A percentile compares a stretch with the other conserved stretches of the same genome.
Evolutionary conservation across 2,113 vertebrate species (phyloP).

Genomic region (Papio anubis): DNA sequence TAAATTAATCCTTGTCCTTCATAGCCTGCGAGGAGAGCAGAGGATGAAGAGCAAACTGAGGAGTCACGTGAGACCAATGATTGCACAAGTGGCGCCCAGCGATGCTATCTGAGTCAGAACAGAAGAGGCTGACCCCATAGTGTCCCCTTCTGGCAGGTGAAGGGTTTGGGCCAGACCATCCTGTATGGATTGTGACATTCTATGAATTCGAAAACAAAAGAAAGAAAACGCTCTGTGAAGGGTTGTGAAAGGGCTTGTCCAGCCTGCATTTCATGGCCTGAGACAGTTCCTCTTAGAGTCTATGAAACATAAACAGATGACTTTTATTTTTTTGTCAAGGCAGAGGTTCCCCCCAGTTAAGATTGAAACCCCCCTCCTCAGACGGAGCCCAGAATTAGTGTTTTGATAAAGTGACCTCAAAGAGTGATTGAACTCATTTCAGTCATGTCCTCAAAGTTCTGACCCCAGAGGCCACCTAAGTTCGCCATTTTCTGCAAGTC

Average conservation of each 20-base stretch:
- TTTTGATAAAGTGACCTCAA: not conserved
- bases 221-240: not conserved
- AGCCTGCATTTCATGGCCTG: not conserved
- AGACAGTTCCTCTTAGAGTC: not conserved
- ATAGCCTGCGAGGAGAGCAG: conserved; percentile 70
- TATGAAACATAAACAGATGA: not conserved
- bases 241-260: not conserved
- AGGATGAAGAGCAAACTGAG: conserved; percentile 79
- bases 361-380: not conserved
- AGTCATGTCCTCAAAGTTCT: not conserved
- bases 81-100: conserved; percentile 29
- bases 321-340: not conserved
- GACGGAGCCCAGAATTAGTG: not conserved
- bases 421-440: rapidly evolving
- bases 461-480: not conserved
- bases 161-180: not conserved
- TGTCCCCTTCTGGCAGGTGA: not conserved
- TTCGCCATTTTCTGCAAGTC: not conserved
- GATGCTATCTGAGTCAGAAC: not conserved
- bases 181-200: rapidly evolving
- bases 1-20: conserved; percentile 82
- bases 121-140: not conserved
- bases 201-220: not conserved
- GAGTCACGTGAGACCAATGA: conserved; percentile 70
- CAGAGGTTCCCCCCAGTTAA: not conserved